Evolutionary conservation across 2,888 invertebrate genomes (phyloP), one percentile per base, ranked within the genome.

Genomic region (Exephanes ischioxanthus): DNA sequence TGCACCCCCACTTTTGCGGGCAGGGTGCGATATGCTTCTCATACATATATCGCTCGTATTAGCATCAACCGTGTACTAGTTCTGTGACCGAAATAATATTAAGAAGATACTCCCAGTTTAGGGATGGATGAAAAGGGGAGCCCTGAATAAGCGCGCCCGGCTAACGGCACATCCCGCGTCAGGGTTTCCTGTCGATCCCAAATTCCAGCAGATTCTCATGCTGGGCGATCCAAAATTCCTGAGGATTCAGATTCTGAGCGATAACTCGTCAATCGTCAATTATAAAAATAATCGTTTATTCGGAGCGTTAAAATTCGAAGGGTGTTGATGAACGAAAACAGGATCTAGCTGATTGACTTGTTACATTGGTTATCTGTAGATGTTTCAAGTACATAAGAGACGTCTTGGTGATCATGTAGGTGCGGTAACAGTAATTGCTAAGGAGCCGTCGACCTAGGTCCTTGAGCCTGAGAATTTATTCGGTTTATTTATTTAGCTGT

Each of bases 11-110:
- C 45, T 67, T 80, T 80, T 83, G 61, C 51, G 41, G 45, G 14
- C 41, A 51, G 67, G 30, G 45, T 51, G 45, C 70, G 77, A 68
- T 81, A 75, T 84, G 67, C 83, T 87, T 88, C 91, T 91, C 90
- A 91, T 92, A 91, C 91, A 92, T 91, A 91, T 89, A 92, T 92
- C 90, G 91, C 85, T 89, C 88, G 88, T 90, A 92, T 92, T 92
- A 84, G 75, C 80, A 80, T 75, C 77, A 55, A 45, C 16, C 14
- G 16, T 30, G 68, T n/a, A 41, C 48, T 48, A 80, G 26, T 76
- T 37, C 33, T 58, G 3, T 71, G 51, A 82, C 78, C 71, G 70
- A 61, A 76, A 85, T 85, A 76, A 80, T 80, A 76, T 80, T 48
- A 66, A 58, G 53, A 70, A 30, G 73, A 55, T 63, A 75, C 68